Evolutionary conservation across 1,140 invertebrate species (phyloP), one percentile per base, ranked within the genome.

Genomic region (Piezodorus guildinii): DNA sequence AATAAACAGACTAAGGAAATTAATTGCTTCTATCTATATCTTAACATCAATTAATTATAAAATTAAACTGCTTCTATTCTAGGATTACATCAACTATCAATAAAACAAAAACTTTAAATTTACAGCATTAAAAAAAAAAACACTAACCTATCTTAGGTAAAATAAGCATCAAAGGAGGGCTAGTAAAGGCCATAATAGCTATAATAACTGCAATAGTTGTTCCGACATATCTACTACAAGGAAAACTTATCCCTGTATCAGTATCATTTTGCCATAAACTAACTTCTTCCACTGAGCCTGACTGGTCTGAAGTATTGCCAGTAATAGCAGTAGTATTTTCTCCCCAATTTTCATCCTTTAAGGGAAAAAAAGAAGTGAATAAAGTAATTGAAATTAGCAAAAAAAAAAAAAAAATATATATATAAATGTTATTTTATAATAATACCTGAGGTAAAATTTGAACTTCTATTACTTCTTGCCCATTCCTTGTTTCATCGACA

Each of bases 291-390:
- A 93, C 87, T 0, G 94, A 96, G 67, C 91, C 87, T 1, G 91
- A 94, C 66, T 89, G 87, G 73, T 97, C 94, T 0, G 93, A 96
- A 3, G 94, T 97, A 70, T 96, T 96, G 17, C 94, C 94, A 5
- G 96, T 98, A 23, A 98, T 87, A 0, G 92, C 94, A 5, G 95
- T 98, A 0, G 93, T 96, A 71, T 94, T 96, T 76, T 98, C 96
- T 43, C 91, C 94, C 95, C 95, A 98, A 73, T 95, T 96, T 72
- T 98, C 95, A 79, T 97, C 94, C 76, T 94, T 85, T 49, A 67
- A 64, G 51, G 43, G 46, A 45, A 49, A n/a, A 16, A 16, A 17
- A 16, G 17, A 44, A n/a, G n/a, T 6, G 5, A 58, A 39, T 39
- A 39, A 39, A 39, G 2, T 39, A 39, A n/a, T 39, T 39, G 8